These are phyloP conservation scores for Lepidotrigona ventralis DNA, from an alignment of 1,140 invertebrate genomes.

Conservation along the genomic window DNA sequence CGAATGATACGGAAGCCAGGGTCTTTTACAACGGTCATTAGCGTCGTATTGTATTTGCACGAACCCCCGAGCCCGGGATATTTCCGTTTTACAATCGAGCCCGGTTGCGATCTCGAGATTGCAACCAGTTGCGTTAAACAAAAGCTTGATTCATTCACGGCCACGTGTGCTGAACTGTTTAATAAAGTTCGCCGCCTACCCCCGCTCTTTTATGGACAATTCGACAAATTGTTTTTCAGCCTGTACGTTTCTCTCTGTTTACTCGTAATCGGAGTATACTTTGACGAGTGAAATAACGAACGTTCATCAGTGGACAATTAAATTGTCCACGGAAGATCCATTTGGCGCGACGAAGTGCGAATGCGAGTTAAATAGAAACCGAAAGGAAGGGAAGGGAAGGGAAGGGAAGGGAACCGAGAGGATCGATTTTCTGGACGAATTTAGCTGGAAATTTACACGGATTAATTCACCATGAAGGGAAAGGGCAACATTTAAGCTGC, in stretches of 20 bases:
- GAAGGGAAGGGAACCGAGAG: too few species aligned
- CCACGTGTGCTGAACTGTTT: neutral
- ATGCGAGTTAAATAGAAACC: neutral
- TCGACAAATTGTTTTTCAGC: neutral
- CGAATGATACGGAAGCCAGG: constrained; percentile 36
- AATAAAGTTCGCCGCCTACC: neutral
- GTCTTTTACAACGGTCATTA: constrained; percentile 52
- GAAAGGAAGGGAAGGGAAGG: too few species aligned
- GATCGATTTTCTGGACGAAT: neutral
- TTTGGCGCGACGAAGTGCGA: neutral
- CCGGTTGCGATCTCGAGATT: neutral
- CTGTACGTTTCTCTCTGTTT: neutral
- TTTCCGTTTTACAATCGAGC: neutral
- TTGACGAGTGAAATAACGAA: neutral
- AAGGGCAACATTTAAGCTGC: neutral
- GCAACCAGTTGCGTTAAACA: constrained; percentile 3
- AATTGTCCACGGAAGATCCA: neutral
- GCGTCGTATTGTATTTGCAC: constrained; percentile 8
- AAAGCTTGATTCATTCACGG: neutral
- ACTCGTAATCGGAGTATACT: neutral
- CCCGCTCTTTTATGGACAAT: neutral
- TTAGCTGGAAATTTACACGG: neutral
- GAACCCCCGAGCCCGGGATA: neutral
- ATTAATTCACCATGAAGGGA: neutral
- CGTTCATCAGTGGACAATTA: neutral